Conservation (phyloP, 2,888 invertebrate species). For the Lobophora halterata region DNA sequence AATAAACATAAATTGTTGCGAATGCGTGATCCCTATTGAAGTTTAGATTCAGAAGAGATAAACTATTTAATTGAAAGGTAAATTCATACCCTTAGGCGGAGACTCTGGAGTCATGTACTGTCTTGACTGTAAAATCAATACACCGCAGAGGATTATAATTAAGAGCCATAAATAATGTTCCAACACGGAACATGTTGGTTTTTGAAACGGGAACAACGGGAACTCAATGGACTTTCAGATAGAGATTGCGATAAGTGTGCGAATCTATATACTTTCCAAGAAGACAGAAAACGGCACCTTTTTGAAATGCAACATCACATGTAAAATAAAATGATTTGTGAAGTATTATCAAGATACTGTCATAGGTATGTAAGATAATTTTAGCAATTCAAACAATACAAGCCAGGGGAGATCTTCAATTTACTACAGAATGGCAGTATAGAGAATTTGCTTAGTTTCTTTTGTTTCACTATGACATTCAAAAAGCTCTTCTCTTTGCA, state of each 20-base stretch:
- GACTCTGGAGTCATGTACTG: constrained; percentile 40
- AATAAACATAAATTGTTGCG: constrained; percentile 25
- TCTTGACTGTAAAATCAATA: constrained; percentile 49
- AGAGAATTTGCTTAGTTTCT: no score
- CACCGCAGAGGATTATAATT: constrained; percentile 50
- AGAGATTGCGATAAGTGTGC: constrained; percentile 22
- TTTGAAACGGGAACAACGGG: constrained; percentile 34
- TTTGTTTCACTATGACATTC: no score
- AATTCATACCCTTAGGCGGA: constrained; percentile 33
- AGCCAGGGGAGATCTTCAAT: no score
- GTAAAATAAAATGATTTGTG: constrained; percentile 3
- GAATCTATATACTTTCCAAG: constrained; percentile 20
- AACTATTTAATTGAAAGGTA: constrained; percentile 26
- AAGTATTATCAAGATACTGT: no score
- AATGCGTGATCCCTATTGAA: constrained; percentile 33
- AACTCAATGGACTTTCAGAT: constrained; percentile 44
- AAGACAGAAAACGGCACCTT: constrained; percentile 11
- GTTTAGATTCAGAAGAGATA: constrained; percentile 16
- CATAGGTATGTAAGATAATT: no score
- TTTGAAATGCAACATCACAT: no score
- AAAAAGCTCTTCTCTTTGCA: no score
- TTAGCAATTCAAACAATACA: no score
- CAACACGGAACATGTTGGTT: constrained; percentile 44
- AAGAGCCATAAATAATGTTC: constrained; percentile 57
- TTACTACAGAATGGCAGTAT: no score